Evolutionary conservation across 2,113 vertebrate species (phyloP), one percentile per base, ranked within the genome.

Genomic region (Carollia perspicillata): DNA sequence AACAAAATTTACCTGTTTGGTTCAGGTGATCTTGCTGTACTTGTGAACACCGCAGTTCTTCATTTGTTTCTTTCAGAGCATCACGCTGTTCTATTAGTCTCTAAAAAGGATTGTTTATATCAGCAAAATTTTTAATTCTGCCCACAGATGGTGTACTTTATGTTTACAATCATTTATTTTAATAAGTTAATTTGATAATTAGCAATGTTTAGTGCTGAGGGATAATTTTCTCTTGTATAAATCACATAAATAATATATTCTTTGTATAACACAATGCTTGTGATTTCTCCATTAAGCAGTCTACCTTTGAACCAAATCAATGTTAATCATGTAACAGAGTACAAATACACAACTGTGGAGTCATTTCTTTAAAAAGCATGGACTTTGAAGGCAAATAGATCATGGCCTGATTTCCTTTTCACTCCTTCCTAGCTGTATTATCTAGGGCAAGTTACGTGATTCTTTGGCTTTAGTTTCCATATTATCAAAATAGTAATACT

Each of bases 21-120:
- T 98, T 99, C 79, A 99, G 98, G 93, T 99, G 99, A 96, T 99
- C 98, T 98, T 99, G 99, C 28, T 99, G 99, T 96, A 98, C 99
- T 98, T 99, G 99, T 69, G 99, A 99, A 97, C 99, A 99, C 30
- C 99, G 98, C 30, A 99, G 99, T 93, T 99, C 99, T 98, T 99
- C 99, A 6, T 99, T 99, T 16, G 99, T 99, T 98, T 99, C 99
- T 97, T 98, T 99, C 33, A 99, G 97, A 63, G 99, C 98, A 97
- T 99, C 99, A 95, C 99, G 99, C 91, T 99, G 99, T 22, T 99
- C 98, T 95, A 99, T 99, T 94, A 99, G 98, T 87, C 99, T 99
- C 99, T 99, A 93, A 63, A 35, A 92, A 74, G 49, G 94, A 85
- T 81, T 55, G 23, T 71, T 60, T 23, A 53, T 20, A 35, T 84